Evolutionary conservation across 2,888 invertebrate species (phyloP), one percentile per base, ranked within the genome.

Genomic region (Tiliacea citrago): DNA sequence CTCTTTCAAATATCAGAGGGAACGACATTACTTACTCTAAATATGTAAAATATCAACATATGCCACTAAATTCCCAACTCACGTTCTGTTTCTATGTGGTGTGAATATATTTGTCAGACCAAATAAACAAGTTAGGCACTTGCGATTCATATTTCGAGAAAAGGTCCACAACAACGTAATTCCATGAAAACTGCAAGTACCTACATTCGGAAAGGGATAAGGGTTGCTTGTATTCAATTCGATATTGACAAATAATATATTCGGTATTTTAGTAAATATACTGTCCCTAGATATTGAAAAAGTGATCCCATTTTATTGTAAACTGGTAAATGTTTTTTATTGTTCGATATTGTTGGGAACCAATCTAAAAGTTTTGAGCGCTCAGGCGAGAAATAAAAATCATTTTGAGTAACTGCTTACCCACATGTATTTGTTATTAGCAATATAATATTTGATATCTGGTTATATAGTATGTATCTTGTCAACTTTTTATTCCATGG

Each of bases 161-260:
- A 81, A 57, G 77, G 81, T 47, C 24, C 45, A 62, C 58, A 45
- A 71, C 75, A 63, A 39, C 53, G 58, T 18, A 9, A 13, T 55
- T 55, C 13, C 24, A 55, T 13, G n/a, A 68, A 62, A 67, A 75
- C 61, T 77, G 62, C 80, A 73, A 75, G 69, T 58, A 83, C 53
- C 42, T 66, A 55, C 16, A 57, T 57, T 77, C n/a, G 24, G 68
- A 69, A 83, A 74, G 47, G 81, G 83, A 71, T 69, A 39, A 61
- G 61, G 68, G 61, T 62, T 82, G 78, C 83, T 83, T 83, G 71
- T 83, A 83, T 78, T 81, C 83, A 76, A 78, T 83, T 75, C n/a
- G 13, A 73, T 73, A 75, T 83, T 77, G 77, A 76, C 66, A 69
- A 77, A 73, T 80, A 75, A 68, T 75, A 77, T 76, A 70, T 73